A percentile compares a stretch with the other conserved stretches of the same genome.
phyloP scores from a whole-genome alignment of 2,113 vertebrate species.

The Limnothrissa miodon region DNA sequence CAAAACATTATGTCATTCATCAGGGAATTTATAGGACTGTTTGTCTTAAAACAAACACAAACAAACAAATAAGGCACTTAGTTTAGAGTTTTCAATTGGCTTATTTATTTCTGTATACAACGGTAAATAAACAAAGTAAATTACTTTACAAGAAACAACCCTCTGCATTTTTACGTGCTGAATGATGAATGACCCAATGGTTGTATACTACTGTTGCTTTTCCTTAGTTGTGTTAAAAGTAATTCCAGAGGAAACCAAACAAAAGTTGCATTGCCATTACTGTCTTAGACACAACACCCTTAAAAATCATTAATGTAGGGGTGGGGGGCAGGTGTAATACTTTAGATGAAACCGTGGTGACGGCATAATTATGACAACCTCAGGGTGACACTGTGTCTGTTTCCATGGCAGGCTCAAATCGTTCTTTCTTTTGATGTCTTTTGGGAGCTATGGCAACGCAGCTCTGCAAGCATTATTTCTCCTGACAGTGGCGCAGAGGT shows the following conservation, averaged over 20 bases:
- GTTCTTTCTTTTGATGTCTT: constrained; percentile 34
- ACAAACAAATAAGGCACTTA: not conserved
- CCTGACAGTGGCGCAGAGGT: constrained; percentile 33
- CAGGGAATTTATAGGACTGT: not conserved
- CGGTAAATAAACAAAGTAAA: not conserved
- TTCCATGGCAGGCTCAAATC: constrained; percentile 33
- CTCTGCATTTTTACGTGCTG: not conserved
- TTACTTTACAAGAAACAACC: not conserved
- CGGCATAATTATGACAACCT: constrained; percentile 30
- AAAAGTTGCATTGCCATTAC: not conserved
- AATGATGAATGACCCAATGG: not conserved
- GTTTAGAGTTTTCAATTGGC: not conserved
- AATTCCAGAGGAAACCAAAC: not conserved
- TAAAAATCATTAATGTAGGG: not conserved
- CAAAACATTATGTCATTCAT: not conserved
- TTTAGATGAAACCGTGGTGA: constrained; percentile 17
- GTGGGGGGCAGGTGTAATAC: not conserved
- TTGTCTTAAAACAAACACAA: not conserved
- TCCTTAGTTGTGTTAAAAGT: not conserved
- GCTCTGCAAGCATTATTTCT: constrained; percentile 26
- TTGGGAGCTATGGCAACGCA: constrained; percentile 38
- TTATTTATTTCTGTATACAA: not conserved
- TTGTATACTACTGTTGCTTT: not conserved
- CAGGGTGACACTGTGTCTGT: constrained; percentile 10
- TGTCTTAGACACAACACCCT: not conserved